Conservation (phyloP, 2,888 invertebrate genomes). For the Pelosia muscerda region DNA sequence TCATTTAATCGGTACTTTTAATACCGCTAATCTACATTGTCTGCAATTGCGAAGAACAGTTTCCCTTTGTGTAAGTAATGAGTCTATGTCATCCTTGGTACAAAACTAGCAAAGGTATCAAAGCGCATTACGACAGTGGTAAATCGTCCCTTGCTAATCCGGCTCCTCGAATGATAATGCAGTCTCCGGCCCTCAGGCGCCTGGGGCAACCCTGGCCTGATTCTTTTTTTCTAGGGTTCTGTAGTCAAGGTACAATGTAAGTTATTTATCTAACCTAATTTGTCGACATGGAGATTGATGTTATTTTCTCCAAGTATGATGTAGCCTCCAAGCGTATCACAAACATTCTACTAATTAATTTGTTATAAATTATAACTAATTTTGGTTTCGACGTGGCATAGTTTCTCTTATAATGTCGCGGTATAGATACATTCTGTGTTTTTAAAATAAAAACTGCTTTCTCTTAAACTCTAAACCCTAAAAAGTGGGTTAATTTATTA, state of each 20-base stretch:
- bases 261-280: neutral
- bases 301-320: too few species aligned
- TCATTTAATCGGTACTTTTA: too few species aligned
- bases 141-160: constrained; percentile 26
- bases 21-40: neutral
- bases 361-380: neutral
- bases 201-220: constrained; percentile 14
- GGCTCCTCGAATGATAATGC: constrained; percentile 27
- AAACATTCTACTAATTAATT: neutral
- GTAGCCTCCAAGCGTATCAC: neutral
- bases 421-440: too few species aligned
- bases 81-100: constrained; percentile 18
- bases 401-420: neutral
- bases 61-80: constrained; percentile 18
- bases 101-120: constrained; percentile 18
- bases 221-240: constrained; percentile 17
- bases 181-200: constrained; percentile 17
- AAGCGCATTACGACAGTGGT: constrained; percentile 11
- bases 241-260: neutral
- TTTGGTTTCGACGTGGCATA: neutral
- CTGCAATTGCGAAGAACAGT: constrained; percentile 7
- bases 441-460: too few species aligned
- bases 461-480: neutral
- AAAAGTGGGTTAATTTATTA: neutral
- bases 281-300: neutral